phyloP scores from a whole-genome alignment of 2,113 vertebrate species.

The Daphoenositta chrysoptera region DNA sequence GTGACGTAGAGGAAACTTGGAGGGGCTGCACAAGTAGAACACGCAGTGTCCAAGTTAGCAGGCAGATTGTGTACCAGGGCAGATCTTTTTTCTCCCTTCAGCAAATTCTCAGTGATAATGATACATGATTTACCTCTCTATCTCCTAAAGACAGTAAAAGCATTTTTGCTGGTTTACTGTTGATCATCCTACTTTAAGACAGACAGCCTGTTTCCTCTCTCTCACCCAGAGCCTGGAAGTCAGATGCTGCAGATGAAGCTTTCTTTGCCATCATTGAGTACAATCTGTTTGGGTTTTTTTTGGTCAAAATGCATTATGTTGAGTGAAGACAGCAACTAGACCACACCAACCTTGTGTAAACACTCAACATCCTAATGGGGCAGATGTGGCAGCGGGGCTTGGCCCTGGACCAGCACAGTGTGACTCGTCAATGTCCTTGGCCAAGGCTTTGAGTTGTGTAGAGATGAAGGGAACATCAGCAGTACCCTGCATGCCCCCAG shows the following conservation, averaged over 20 bases:
- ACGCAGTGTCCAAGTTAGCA: not conserved
- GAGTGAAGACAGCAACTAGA: not conserved
- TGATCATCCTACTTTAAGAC: not conserved
- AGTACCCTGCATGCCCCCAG: not conserved
- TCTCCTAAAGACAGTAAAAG: not conserved
- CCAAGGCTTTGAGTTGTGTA: not conserved
- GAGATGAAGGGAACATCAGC: not conserved
- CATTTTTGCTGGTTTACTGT: not conserved
- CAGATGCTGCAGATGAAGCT: not conserved
- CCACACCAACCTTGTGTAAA: not conserved
- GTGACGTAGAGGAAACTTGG: conserved; percentile 76
- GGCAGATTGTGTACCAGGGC: not conserved
- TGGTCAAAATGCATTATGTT: not conserved
- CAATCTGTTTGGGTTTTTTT: not conserved
- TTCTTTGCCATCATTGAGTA: not conserved
- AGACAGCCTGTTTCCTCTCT: not conserved
- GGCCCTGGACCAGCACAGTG: rapidly evolving
- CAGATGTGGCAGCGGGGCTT: not conserved
- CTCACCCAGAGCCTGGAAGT: not conserved
- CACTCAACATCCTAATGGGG: not conserved
- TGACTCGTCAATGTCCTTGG: rapidly evolving
- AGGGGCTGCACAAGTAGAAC: conserved; percentile 27
- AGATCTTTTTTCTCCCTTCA: not conserved
- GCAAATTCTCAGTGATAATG: not conserved
- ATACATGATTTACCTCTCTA: not conserved